phyloP scores from a whole-genome alignment of 2,888 invertebrate genomes.

The Drosophila melanosoma region DNA sequence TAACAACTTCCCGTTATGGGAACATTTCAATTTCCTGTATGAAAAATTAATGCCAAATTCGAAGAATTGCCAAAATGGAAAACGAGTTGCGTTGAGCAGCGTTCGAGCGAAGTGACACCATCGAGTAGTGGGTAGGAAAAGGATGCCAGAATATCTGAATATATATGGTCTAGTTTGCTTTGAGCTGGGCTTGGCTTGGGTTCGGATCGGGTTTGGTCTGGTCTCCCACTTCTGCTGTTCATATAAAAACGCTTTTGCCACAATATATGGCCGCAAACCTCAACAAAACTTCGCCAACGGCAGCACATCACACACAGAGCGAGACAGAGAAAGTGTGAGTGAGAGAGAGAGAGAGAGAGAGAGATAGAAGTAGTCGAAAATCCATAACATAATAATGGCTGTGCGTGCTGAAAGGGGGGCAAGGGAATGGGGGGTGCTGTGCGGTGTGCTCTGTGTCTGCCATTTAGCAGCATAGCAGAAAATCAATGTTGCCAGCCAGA shows the following conservation, averaged over 20 bases:
- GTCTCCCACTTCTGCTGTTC: slow-evolving; percentile 12
- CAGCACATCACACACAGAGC: slow-evolving; percentile 10
- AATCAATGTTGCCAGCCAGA: slow-evolving; percentile 69
- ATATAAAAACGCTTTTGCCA: slow-evolving; percentile 65
- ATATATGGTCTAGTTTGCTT: slow-evolving; percentile 16
- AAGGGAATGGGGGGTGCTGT: background rate
- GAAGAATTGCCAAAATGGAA: slow-evolving; percentile 67
- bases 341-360: background rate
- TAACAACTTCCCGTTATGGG: slow-evolving; percentile 77
- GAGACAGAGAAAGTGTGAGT: background rate
- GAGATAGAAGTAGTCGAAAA: slow-evolving; percentile 29
- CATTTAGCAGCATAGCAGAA: slow-evolving; percentile 67
- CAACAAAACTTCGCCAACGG: slow-evolving; percentile 70
- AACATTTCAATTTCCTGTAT: slow-evolving; percentile 80
- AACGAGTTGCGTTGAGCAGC: slow-evolving; percentile 1
- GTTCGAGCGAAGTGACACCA: slow-evolving; percentile 57
- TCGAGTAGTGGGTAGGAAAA: slow-evolving; percentile 59
- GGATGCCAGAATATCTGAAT: slow-evolving; percentile 54
- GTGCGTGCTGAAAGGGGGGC: slow-evolving; percentile 18
- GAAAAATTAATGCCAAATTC: slow-evolving; percentile 78
- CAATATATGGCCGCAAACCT: slow-evolving; percentile 79
- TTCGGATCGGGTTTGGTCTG: slow-evolving; percentile 8
- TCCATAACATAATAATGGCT: slow-evolving; percentile 63
- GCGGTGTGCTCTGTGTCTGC: slow-evolving; percentile 55
- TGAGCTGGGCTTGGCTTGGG: background rate